Conservation (phyloP, 30 jellyfish, hydroid and myxozoan genomes). For the Phacellophora camtschatica region DNA sequence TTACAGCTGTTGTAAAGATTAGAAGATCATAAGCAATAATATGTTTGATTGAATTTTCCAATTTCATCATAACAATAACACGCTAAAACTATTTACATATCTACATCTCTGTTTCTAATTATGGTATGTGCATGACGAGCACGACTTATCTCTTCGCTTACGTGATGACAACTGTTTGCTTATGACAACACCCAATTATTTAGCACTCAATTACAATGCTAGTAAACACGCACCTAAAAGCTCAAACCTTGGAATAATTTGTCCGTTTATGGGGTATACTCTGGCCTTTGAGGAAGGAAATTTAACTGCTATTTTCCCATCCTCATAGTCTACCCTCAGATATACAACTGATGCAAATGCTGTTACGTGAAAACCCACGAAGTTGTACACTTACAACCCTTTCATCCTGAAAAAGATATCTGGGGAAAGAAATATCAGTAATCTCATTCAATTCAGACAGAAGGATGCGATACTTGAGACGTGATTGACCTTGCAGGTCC, state of each 20-base stretch:
- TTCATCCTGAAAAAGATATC: conserved; percentile 1
- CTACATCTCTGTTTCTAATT: not conserved
- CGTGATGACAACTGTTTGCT: too few relatives aligned
- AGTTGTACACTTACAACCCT: not conserved
- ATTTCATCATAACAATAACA: not conserved
- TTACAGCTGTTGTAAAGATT: not conserved
- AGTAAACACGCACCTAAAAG: too few relatives aligned
- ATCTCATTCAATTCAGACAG: not conserved
- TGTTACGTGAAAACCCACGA: conserved; percentile 54
- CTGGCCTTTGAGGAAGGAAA: too few relatives aligned
- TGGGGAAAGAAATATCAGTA: conserved; percentile 1
- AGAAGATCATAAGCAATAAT: not conserved
- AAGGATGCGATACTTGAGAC: not conserved
- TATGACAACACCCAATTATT: not conserved
- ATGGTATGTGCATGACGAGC: not conserved
- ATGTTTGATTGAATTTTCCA: not conserved
- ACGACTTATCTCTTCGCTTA: not conserved
- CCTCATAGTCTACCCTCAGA: too few relatives aligned
- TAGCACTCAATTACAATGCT: too few relatives aligned
- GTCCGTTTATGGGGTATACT: too few relatives aligned
- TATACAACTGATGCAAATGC: not conserved
- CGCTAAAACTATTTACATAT: not conserved
- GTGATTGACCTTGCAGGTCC: conserved; percentile 10
- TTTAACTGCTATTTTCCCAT: too few relatives aligned
- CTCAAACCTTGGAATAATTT: too few relatives aligned